Base-by-base conservation (phyloP, 2,888 invertebrate genomes). In the Pandemis corylana region DNA sequence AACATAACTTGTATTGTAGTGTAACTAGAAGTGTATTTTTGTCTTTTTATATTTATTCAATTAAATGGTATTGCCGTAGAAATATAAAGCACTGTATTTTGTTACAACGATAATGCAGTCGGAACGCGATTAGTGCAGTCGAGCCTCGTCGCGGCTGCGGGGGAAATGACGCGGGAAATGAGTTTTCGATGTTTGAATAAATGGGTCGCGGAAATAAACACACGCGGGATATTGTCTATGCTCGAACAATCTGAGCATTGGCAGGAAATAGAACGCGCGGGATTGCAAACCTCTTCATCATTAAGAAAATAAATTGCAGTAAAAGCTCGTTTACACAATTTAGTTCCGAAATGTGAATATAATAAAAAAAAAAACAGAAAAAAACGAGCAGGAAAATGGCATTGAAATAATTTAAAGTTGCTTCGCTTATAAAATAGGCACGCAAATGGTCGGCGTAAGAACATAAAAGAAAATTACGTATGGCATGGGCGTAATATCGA, bases 121-220 rank as follows among this genome's bases (percentile, higher is more conserved):
- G 4, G 28, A 36, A 36, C 28, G 28, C 28, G 53, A 15, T 7
- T 7, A 20, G 10, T 59, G 28, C 12, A 70, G 61, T 67, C 42
- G 61, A 77, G 68, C 73, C 80, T 78, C 76, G 75, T 76, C 78
- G 78, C 79, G 77, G 79, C 76, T 77, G 77, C 78, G 72, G 76
- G 78, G 94, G 93, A 93, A 90, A 93, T 92, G 86, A 84, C 83
- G 82, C 81, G 86, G 93, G 94, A 93, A 92, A 94, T 94, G 88
- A 90, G 87, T 88, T 90, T 92, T 88, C 89, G 84, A 90, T 91
- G 91, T 91, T 91, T 90, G 89, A 89, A 93, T 89, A 91, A 93
- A 92, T 86, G 87, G 80, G 81, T 75, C 80, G 80, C 87, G 93
- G 92, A 93, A 94, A 92, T 89, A 93, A 93, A 93, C 89, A 93